phyloP scores from a whole-genome alignment of 2,888 invertebrate species.

The Rotaria socialis region DNA sequence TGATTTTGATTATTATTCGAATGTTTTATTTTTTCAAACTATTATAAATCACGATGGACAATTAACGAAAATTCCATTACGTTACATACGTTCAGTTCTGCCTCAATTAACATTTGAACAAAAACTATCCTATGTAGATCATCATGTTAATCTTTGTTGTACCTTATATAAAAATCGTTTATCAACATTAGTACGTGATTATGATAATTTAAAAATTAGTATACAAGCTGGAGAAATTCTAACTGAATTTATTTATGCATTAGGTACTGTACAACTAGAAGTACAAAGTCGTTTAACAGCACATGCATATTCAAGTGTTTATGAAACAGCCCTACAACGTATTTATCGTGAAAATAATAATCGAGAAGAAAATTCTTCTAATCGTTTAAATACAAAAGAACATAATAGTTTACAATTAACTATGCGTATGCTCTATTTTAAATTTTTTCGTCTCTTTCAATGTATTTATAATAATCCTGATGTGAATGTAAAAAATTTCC shows the following conservation, averaged over 20 bases:
- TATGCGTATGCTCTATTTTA: not conserved
- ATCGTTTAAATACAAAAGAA: not conserved
- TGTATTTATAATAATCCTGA: slow-evolving; percentile 21
- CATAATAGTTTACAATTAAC: not conserved
- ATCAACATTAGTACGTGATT: slow-evolving; percentile 9
- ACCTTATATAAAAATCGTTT: slow-evolving; percentile 1
- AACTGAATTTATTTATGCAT: not conserved
- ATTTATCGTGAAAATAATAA: not conserved
- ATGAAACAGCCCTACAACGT: not conserved
- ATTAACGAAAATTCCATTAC: slow-evolving; percentile 6
- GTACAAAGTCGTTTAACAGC: not conserved
- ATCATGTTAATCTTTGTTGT: slow-evolving; percentile 16
- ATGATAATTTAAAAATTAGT: not conserved
- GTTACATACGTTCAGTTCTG: not conserved
- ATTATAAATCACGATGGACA: not conserved
- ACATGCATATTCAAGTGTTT: not conserved
- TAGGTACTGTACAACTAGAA: not conserved
- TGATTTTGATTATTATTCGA: not conserved
- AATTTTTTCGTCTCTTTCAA: slow-evolving; percentile 23
- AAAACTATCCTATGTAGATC: not conserved
- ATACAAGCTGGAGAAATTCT: slow-evolving; percentile 6
- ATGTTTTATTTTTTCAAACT: not conserved
- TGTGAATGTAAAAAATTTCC: not conserved
- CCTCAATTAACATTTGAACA: not conserved
- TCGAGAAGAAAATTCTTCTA: not conserved